Conservation (phyloP, 2,888 invertebrate genomes). For the Zonitis immaculata region DNA sequence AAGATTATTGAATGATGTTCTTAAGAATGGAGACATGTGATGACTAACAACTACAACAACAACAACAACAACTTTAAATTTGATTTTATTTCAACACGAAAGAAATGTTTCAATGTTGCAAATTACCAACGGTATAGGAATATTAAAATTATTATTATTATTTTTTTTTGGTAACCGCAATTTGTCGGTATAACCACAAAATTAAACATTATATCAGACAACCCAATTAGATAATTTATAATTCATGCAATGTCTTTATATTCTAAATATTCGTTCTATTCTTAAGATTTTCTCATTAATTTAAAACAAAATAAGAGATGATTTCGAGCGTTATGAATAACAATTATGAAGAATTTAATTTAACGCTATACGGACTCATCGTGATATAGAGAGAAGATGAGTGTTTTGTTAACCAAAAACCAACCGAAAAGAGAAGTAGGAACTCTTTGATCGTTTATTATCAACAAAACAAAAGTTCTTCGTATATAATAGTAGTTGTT, state of each 20-base stretch:
- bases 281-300: conserved; percentile 40
- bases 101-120: no score
- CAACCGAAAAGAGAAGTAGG: neutral
- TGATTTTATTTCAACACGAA: no score
- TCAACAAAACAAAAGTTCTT: neutral
- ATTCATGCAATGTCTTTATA: no score
- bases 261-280: conserved; percentile 19
- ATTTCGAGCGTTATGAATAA: conserved; percentile 36
- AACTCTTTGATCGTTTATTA: neutral
- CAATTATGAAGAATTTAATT: conserved; percentile 35
- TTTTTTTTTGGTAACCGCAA: no score
- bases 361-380: conserved; percentile 19
- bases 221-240: conserved; percentile 41
- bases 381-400: no score
- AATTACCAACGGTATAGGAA: no score
- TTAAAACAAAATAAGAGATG: conserved; percentile 35
- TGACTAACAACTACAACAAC: no score
- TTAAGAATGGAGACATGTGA: neutral
- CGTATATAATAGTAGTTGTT: neutral
- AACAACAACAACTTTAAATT: no score
- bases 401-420: conserved; percentile 1
- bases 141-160: no score
- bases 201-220: no score
- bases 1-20: conserved; percentile 16
- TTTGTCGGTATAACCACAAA: no score